Percentiles rank a stretch among this genome's conserved stretches.
These are phyloP conservation scores for Halcyon leucocephala DNA, from an alignment of 2,797 vertebrate genomes.

Conservation along the genomic window DNA sequence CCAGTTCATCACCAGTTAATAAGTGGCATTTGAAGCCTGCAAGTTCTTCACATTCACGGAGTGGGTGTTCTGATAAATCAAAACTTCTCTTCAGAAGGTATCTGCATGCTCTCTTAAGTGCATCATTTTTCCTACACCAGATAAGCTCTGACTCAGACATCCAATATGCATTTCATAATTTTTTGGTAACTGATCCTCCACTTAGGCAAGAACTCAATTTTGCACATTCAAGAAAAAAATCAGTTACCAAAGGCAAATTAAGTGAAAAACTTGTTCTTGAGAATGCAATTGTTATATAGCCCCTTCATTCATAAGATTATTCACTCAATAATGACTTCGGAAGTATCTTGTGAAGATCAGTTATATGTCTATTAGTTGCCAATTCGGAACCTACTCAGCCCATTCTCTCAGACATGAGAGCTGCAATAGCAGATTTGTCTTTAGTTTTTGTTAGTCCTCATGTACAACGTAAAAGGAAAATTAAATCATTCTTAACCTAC, in stretches of 20 bases:
- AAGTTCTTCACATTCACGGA: fast-evolving
- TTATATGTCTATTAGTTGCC: not conserved
- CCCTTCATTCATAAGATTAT: conserved; percentile 16
- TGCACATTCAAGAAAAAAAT: conserved; percentile 1
- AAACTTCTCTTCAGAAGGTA: no score
- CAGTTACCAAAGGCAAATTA: not conserved
- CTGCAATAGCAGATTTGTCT: not conserved
- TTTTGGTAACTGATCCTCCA: not conserved
- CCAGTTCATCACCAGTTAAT: not conserved
- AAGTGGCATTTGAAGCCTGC: not conserved
- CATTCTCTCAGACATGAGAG: not conserved
- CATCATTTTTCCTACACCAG: not conserved
- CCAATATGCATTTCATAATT: not conserved
- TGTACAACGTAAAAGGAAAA: not conserved
- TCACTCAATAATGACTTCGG: conserved; percentile 18
- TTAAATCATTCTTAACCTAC: not conserved
- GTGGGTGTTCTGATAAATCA: not conserved
- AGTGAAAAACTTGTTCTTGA: not conserved
- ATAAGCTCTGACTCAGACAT: not conserved
- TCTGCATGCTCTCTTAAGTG: not conserved
- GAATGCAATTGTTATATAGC: not conserved
- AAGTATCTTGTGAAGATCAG: not conserved
- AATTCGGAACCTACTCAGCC: not conserved
- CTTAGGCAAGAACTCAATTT: not conserved
- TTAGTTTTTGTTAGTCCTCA: not conserved